Conservation (phyloP, 2,113 vertebrate genomes). For the Sinocyclocheilus anophthalmus region DNA sequence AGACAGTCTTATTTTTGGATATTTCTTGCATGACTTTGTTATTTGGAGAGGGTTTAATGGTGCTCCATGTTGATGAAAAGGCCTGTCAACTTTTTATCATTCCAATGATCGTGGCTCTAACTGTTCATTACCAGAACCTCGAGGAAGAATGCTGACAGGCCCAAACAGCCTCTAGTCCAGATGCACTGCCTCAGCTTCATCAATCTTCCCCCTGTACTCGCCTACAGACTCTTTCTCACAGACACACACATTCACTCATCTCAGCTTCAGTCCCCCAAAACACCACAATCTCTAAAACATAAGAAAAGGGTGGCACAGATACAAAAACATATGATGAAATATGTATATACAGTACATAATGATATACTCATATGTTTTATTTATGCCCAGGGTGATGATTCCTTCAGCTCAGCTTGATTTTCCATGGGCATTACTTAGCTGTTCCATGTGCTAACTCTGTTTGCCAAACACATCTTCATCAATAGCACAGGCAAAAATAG, state of each 20-base stretch:
- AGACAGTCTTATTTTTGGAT: neutral
- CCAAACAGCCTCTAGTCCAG: slow-evolving; percentile 58
- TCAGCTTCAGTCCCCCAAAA: neutral
- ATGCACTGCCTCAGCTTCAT: slow-evolving; percentile 59
- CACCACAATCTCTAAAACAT: neutral
- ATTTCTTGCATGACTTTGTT: slow-evolving; percentile 18
- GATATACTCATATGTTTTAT: neutral
- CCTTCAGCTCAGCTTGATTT: neutral
- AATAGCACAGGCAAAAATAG: slow-evolving; percentile 55
- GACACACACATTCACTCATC: slow-evolving; percentile 33
- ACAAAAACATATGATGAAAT: neutral
- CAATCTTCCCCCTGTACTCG: slow-evolving; percentile 55
- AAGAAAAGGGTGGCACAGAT: neutral
- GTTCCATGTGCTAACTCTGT: too few relatives aligned
- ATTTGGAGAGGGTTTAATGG: slow-evolving; percentile 51
- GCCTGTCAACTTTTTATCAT: slow-evolving; percentile 61
- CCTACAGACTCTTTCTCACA: slow-evolving; percentile 19
- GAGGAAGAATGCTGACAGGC: slow-evolving; percentile 65
- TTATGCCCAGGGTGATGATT: neutral
- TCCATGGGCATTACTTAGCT: neutral
- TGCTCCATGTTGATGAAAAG: slow-evolving; percentile 59
- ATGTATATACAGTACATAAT: neutral
- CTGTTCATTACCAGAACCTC: slow-evolving; percentile 68
- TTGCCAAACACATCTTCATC: too few relatives aligned
- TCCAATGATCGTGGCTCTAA: slow-evolving; percentile 65